Conservation (phyloP, 37 sponge, comb jelly and placozoan genomes). For the Chondrilla cf. caribensis region DNA sequence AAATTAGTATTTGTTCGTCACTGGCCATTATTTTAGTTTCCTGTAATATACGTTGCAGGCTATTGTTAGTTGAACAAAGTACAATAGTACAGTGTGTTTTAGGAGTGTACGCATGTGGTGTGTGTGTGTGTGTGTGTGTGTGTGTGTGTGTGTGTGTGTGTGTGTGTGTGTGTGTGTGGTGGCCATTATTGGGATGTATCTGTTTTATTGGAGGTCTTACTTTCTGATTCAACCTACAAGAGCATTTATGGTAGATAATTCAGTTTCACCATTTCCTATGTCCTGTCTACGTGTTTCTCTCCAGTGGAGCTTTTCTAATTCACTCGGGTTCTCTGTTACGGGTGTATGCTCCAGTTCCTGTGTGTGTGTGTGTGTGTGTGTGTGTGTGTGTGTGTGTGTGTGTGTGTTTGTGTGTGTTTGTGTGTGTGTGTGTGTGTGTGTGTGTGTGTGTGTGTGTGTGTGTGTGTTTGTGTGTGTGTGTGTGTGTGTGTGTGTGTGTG, state of each 20-base stretch:
- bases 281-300: too few relatives aligned
- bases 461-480: too few relatives aligned
- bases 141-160: constrained; percentile 25
- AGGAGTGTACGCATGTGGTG: constrained; percentile 1
- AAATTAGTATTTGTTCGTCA: too few relatives aligned
- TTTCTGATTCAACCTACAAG: background rate
- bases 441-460: too few relatives aligned
- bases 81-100: too few relatives aligned
- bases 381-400: constrained; percentile 35
- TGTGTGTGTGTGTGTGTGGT: constrained; percentile 6
- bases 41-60: too few relatives aligned
- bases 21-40: too few relatives aligned
- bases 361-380: constrained; percentile 26
- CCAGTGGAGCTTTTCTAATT: too few relatives aligned
- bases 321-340: too few relatives aligned
- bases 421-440: constrained; percentile 28
- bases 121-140: constrained; percentile 30
- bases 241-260: background rate
- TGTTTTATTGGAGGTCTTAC: background rate
- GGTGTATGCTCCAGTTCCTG: too few relatives aligned
- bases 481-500: constrained; percentile 34
- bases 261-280: background rate
- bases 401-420: constrained; percentile 14
- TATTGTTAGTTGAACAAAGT: too few relatives aligned
- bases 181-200: background rate